Percentiles rank a stretch among this genome's conserved stretches.
Evolutionary conservation across 2,888 invertebrate genomes (phyloP).

Genomic region (Lepeophtheirus nordmannii): DNA sequence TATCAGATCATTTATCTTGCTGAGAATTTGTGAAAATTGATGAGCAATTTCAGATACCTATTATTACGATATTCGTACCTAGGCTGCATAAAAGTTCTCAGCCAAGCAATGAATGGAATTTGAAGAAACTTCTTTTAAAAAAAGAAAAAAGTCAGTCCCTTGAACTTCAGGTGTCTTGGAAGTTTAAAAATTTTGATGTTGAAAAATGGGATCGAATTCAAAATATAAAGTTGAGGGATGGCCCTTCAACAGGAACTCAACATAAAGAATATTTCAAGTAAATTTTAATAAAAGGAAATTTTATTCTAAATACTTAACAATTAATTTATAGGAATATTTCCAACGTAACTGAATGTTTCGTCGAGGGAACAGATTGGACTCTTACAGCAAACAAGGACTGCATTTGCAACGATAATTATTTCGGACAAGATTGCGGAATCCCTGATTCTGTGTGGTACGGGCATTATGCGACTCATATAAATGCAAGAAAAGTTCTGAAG

Average conservation of each 20-base stretch:
- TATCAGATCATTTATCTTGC: too few relatives aligned
- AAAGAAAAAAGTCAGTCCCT: neutral
- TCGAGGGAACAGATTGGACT: constrained; percentile 25
- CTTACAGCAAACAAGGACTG: constrained; percentile 23
- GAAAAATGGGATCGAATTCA: constrained; percentile 1
- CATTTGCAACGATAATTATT: constrained; percentile 26
- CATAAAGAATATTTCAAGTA: constrained; percentile 2
- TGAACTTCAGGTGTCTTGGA: neutral
- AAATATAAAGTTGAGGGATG: neutral
- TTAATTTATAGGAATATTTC: too few relatives aligned
- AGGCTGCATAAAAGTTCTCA: neutral
- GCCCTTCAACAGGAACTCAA: neutral
- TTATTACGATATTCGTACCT: neutral
- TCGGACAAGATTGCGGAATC: constrained; percentile 29
- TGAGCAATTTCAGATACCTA: neutral
- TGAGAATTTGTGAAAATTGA: too few relatives aligned
- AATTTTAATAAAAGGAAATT: too few relatives aligned
- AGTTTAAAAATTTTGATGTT: constrained; percentile 2
- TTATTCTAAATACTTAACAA: too few relatives aligned
- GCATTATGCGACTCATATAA: constrained; percentile 20
- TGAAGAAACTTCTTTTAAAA: neutral
- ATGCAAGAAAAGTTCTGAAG: constrained; percentile 33
- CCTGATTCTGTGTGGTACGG: constrained; percentile 28
- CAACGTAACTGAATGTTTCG: constrained; percentile 19
- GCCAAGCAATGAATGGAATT: neutral